These are phyloP conservation scores for Oryzias woworae DNA, from an alignment of 2,113 vertebrate species.

Conservation along the genomic window DNA sequence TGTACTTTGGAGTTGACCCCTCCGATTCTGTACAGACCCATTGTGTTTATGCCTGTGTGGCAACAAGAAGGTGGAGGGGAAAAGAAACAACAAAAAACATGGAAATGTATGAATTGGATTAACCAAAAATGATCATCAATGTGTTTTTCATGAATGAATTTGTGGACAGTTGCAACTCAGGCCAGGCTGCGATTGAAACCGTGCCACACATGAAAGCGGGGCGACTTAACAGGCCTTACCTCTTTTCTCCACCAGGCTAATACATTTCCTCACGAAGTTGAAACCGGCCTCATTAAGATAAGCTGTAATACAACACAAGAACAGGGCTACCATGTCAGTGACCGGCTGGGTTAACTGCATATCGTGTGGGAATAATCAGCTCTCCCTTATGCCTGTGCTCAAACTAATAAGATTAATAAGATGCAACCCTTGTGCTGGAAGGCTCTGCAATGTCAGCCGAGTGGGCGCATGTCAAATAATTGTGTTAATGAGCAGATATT, in stretches of 20 bases:
- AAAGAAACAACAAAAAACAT: neutral
- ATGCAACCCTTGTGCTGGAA: constrained; percentile 31
- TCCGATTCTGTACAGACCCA: constrained; percentile 97
- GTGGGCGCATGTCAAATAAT: constrained; percentile 54
- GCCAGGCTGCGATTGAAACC: neutral
- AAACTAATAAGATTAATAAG: constrained; percentile 49
- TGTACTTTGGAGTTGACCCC: constrained; percentile 99
- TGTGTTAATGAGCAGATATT: constrained; percentile 44
- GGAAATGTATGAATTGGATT: neutral
- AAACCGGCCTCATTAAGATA: constrained; percentile 96
- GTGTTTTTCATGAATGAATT: no score
- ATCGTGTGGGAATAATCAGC: constrained; percentile 45
- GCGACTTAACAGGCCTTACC: constrained; percentile 69
- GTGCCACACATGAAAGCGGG: constrained; percentile 19
- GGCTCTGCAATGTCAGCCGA: constrained; percentile 43
- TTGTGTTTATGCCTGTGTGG: constrained; percentile 86
- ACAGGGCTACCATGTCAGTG: constrained; percentile 34
- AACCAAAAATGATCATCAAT: neutral
- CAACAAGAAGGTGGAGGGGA: neutral
- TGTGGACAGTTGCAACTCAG: constrained; percentile 21
- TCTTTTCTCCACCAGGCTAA: constrained; percentile 89
- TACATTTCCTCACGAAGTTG: constrained; percentile 95
- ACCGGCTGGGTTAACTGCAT: constrained; percentile 32
- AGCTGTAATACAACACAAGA: constrained; percentile 75
- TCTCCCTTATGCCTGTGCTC: constrained; percentile 30